Evolutionary conservation across 2,797 vertebrate genomes (phyloP).

Genomic region (Onychomys leucogaster): DNA sequence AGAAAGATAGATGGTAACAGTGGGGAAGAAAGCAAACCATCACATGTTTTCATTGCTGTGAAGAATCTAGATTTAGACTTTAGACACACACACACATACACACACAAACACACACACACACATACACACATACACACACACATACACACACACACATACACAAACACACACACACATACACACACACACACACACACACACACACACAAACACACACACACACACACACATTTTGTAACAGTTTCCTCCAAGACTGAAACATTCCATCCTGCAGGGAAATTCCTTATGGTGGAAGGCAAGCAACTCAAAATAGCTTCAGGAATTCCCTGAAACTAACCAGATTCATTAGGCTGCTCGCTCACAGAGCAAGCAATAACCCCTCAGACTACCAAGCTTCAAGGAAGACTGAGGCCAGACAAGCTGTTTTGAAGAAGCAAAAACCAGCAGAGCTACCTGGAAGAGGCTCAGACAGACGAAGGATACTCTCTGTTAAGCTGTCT

Average conservation of each 20-base stretch:
- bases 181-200: not conserved
- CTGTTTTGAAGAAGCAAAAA: not conserved
- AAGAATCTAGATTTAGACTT: not conserved
- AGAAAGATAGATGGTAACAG: not conserved
- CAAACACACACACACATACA: not conserved
- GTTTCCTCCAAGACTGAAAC: not conserved
- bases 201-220: not conserved
- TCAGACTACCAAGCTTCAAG: not conserved
- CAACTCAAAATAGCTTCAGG: not conserved
- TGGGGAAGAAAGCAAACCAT: not conserved
- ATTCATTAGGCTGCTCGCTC: not conserved
- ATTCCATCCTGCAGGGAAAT: not conserved
- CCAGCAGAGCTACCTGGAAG: not conserved
- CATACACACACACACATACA: not conserved
- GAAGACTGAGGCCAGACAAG: not conserved
- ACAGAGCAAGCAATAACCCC: not conserved
- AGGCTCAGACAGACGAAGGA: not conserved
- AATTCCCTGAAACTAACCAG: not conserved
- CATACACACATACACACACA: not conserved
- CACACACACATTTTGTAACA: not conserved
- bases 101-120: not conserved
- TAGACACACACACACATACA: too few relatives aligned
- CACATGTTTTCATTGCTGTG: not conserved
- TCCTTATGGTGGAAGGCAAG: not conserved
- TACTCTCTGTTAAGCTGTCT: not conserved